phyloP scores from a whole-genome alignment of 2,113 vertebrate genomes.

The Panthera tigris region DNA sequence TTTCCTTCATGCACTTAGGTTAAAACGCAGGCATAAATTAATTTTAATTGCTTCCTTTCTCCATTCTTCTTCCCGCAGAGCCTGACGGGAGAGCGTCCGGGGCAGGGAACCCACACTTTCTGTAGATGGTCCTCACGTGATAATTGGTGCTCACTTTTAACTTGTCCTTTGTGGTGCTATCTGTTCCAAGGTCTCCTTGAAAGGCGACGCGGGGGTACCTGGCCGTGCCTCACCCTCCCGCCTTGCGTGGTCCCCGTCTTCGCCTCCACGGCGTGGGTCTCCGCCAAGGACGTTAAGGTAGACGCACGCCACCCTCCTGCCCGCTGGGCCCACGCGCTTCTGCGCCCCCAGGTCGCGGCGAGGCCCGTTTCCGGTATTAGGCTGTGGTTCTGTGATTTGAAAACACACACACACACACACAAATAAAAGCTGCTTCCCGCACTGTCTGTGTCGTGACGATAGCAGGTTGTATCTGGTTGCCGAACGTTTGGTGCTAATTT shows the following conservation, averaged over 20 bases:
- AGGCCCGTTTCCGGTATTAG: rapidly evolving
- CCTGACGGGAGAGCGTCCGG: conserved; percentile 81
- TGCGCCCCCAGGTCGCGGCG: neutral
- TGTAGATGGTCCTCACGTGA: conserved; percentile 70
- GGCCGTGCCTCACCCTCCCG: conserved; percentile 73
- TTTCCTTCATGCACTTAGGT: conserved; percentile 55
- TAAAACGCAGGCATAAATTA: conserved; percentile 54
- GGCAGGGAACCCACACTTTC: conserved; percentile 82
- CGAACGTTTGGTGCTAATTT: conserved; percentile 87
- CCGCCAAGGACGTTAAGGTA: conserved; percentile 57
- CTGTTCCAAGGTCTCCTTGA: conserved; percentile 80
- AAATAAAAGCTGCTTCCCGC: neutral
- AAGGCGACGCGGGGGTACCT: conserved; percentile 82
- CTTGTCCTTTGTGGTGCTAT: conserved; percentile 93
- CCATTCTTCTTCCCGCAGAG: conserved; percentile 43
- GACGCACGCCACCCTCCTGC: conserved; percentile 76
- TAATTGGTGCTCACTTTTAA: conserved; percentile 90
- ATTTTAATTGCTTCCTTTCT: conserved; percentile 43
- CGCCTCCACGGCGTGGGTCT: neutral
- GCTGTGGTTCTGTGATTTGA: neutral
- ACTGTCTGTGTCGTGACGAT: neutral
- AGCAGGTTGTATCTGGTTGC: conserved; percentile 74
- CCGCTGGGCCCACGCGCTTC: neutral
- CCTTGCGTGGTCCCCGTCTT: conserved; percentile 48
- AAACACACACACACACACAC: neutral